Percentiles rank a stretch among this genome's conserved stretches.
Conservation (phyloP, 1,140 invertebrate species). For the Lordiphosa mommai region DNA sequence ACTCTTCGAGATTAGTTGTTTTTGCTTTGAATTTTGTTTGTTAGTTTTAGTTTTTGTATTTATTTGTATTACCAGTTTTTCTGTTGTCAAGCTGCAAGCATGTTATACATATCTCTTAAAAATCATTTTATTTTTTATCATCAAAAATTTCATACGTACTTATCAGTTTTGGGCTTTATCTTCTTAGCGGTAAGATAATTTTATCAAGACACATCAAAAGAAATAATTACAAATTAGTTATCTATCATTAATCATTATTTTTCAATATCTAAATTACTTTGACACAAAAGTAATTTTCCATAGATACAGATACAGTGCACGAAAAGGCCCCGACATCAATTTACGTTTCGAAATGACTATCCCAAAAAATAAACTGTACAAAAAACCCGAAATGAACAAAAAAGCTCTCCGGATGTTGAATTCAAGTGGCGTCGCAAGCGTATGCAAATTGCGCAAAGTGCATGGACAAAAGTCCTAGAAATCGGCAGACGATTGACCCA, state of each 20-base stretch:
- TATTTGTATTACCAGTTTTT: no score
- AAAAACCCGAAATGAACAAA: background rate
- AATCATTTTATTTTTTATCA: no score
- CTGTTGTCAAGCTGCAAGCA: no score
- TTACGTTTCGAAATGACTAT: no score
- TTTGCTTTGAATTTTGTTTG: no score
- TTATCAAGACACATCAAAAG: background rate
- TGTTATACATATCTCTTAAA: no score
- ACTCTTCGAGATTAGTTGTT: no score
- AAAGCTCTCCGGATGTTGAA: slow-evolving; percentile 29
- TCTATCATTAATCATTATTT: slow-evolving; percentile 4
- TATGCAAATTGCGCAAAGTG: slow-evolving; percentile 50
- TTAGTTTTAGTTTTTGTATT: no score
- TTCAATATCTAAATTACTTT: slow-evolving; percentile 30
- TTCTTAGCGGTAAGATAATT: background rate
- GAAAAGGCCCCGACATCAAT: background rate
- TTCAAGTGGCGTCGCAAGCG: slow-evolving; percentile 33
- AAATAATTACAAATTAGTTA: slow-evolving; percentile 3
- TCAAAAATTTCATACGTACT: background rate
- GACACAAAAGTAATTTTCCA: background rate
- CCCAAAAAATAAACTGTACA: no score
- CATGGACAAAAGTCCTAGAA: slow-evolving; percentile 36
- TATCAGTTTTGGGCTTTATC: background rate
- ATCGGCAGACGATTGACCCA: slow-evolving; percentile 65
- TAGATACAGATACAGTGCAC: slow-evolving; percentile 2